Conservation (phyloP, 2,113 vertebrate species). For the Amazona vittata region DNA sequence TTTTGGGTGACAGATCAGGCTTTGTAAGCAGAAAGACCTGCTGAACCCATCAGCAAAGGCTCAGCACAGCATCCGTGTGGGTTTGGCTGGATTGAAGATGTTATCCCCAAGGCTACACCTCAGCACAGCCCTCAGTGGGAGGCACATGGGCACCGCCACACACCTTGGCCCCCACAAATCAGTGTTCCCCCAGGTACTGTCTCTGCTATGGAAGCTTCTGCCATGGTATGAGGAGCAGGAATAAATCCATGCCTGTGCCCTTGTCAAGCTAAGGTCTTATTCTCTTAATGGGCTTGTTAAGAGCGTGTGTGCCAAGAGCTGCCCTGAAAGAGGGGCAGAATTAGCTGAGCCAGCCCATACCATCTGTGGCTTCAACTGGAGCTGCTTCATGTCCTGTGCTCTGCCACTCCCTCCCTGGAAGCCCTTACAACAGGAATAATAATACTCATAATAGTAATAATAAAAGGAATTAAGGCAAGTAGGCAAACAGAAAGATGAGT, state of each 20-base stretch:
- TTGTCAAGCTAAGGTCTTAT: constrained; percentile 17
- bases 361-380: constrained; percentile 66
- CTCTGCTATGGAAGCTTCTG: not conserved
- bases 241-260: constrained; percentile 35
- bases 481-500: constrained; percentile 75
- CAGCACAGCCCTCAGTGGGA: not conserved
- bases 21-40: accelerated
- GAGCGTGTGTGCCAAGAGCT: constrained; percentile 38
- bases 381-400: constrained; percentile 31
- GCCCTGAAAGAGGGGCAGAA: constrained; percentile 32
- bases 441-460: not conserved
- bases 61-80: accelerated
- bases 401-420: constrained; percentile 32
- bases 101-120: not conserved
- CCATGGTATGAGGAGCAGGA: not conserved
- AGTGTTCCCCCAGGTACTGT: not conserved
- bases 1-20: accelerated
- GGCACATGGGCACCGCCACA: not conserved
- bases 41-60: not conserved
- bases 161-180: not conserved
- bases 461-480: constrained; percentile 69
- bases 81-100: not conserved
- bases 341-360: constrained; percentile 53
- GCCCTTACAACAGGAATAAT: constrained; percentile 16
- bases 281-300: constrained; percentile 45